Conservation (phyloP, 2,888 invertebrate genomes). For the Acanthopleura granulata region DNA sequence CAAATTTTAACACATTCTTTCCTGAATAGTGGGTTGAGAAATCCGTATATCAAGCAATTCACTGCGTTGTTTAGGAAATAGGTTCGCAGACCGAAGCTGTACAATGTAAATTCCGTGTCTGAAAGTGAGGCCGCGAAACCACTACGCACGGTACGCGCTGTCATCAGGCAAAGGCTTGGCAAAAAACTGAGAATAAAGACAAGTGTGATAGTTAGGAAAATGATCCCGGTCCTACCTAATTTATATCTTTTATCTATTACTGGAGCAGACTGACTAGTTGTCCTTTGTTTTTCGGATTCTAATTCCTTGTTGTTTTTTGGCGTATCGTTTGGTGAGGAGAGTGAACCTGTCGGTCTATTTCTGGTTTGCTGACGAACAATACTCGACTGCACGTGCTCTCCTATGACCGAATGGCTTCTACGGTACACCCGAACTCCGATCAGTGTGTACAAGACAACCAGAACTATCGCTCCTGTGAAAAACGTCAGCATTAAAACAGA, state of each 20-base stretch:
- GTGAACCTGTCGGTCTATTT: background rate
- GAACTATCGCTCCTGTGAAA: background rate
- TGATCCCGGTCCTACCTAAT: background rate
- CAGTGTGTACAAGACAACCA: background rate
- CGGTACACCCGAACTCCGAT: background rate
- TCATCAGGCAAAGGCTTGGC: background rate
- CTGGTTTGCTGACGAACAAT: background rate
- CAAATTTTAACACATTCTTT: background rate
- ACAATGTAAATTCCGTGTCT: background rate
- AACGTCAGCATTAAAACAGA: background rate
- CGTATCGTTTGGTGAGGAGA: background rate
- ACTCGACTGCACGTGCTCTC: background rate
- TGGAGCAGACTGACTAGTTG: too few relatives aligned
- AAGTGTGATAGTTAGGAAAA: background rate
- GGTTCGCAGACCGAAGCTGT: constrained; percentile 1
- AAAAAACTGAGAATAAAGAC: background rate
- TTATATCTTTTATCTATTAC: background rate
- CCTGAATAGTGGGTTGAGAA: background rate
- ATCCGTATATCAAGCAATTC: background rate
- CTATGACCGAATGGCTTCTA: background rate
- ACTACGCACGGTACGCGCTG: background rate
- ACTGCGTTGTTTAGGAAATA: background rate
- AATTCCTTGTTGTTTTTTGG: background rate
- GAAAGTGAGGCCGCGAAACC: background rate
- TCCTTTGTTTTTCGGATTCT: too few relatives aligned